Conservation (phyloP, 92 coral and sea anemone genomes). For the Phymanthus crucifer region DNA sequence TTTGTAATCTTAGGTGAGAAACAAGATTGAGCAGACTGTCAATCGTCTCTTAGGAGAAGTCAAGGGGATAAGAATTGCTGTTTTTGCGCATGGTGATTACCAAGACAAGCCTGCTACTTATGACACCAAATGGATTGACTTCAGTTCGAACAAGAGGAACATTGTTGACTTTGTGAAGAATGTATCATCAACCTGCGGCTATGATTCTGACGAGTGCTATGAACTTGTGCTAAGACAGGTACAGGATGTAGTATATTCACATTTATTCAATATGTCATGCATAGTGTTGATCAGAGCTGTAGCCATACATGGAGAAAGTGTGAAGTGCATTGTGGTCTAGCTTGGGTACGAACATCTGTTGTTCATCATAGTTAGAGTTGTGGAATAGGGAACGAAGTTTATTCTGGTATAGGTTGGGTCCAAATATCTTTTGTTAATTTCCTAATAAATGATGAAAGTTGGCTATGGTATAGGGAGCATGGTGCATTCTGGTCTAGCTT, state of each 20-base stretch:
- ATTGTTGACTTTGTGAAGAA: constrained; percentile 77
- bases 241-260: not conserved
- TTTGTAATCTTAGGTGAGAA: constrained; percentile 61
- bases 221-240: constrained; percentile 96
- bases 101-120: constrained; percentile 74
- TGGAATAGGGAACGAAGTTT: no score
- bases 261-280: no score
- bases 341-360: no score
- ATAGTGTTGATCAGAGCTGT: no score
- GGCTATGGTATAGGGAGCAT: no score
- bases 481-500: no score
- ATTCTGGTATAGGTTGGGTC: no score
- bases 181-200: constrained; percentile 88
- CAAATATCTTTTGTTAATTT: no score
- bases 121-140: constrained; percentile 95
- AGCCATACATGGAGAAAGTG: no score
- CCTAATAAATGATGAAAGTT: no score
- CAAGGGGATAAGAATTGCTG: constrained; percentile 85
- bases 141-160: constrained; percentile 77
- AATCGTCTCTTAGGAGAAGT: constrained; percentile 76
- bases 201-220: constrained; percentile 91
- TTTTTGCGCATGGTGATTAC: constrained; percentile 96
- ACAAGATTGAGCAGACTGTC: constrained; percentile 78
- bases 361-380: no score
- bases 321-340: no score